Base-by-base conservation (phyloP, 2,113 vertebrate genomes). In the Tragelaphus buxtoni region DNA sequence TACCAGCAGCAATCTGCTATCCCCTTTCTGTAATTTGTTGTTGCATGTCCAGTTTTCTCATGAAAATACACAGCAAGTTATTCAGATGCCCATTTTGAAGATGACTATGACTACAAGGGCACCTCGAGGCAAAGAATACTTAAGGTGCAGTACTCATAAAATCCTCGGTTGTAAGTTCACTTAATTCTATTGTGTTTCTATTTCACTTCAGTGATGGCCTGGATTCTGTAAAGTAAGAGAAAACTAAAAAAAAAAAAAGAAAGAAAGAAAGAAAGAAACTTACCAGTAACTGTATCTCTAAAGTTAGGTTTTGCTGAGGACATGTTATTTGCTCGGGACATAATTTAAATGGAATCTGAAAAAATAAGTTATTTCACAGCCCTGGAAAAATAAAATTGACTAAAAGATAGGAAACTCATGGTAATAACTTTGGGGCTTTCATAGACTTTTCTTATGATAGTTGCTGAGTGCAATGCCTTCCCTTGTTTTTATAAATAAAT, bases 31-130 rank as follows among this genome's bases (percentile, higher is more conserved):
- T 96, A 80, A 93, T 74, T 90, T 96, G 55, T 96, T 69, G 83
- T 26, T 17, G 39, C 81, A 63, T 77, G 61, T 88, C 90, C 76
- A 90, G 87, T 96, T 77, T 97, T 76, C 86, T 93, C 9, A 35
- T 51, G 60, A 95, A 94, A 88, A 92, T 91, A 90, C 32, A 90
- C 35, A 95, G 88, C 76, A 72, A 79, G 32, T 88, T 95, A 96
- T 80, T 95, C 86, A 85, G 80, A 77, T 81, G 76, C 22, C 58
- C 11, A 17, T 65, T 90, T 39, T 88, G 91, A 93, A 93, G 92
- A 97, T 89, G 88, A 8, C 94, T 97, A 89, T 81, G 97, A 97
- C 97, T 97, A 96, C 76, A 98, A 98, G 88, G 91, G 91, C 91
- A 95, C 94, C 77, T 97, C 55, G 42, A 96, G 42, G 93, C 22